Base-by-base conservation (phyloP, 1,140 invertebrate genomes). In the Drosophila rhopaloa region DNA sequence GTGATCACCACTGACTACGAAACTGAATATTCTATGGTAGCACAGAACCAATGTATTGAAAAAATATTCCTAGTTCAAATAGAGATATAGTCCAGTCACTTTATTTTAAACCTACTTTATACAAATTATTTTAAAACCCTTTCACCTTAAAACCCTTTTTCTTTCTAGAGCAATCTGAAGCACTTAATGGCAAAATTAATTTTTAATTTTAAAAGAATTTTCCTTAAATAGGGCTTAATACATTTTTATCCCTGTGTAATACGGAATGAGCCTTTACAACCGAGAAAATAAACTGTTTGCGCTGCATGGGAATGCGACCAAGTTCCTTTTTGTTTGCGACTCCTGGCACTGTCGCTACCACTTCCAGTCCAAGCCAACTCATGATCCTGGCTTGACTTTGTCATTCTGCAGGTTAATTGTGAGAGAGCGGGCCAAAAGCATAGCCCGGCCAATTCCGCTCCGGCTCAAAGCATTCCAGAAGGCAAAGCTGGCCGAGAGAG, bases 261-360 rank as follows among this genome's bases (percentile, higher is more conserved):
- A 27, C 24, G 14, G 1, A 14, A 48, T 27, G 24, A 35, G 29
- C 29, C 13, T 5, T 40, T 11, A n/a, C 10, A 40, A 14, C n/a
- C 41, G 8, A 27, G 43, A 46, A 82, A 54, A 61, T 67, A 58
- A 84, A 83, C 71, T 72, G 73, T 67, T 80, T 65, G 59, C 43
- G 43, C 46, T 60, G 57, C 14, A 14, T 50, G 60, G 65, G 37
- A 65, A 57, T 65, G 62, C 47, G 32, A 24, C 10, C 11, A 10
- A 37, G 47, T 57, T 8, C 5, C 41, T 27, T 40, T 40, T 37
- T 60, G 54, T 59, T 55, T 70, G 70, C n/a, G 38, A 47, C 58
- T 70, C 16, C 38, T 57, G 62, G 1, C 29, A 3, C 46, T 65
- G 56, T 13, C 43, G 24, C 10, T 37, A 14, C 37, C 48, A 38